Base-by-base conservation (phyloP, 2,888 invertebrate genomes). In the Heliconius sara region DNA sequence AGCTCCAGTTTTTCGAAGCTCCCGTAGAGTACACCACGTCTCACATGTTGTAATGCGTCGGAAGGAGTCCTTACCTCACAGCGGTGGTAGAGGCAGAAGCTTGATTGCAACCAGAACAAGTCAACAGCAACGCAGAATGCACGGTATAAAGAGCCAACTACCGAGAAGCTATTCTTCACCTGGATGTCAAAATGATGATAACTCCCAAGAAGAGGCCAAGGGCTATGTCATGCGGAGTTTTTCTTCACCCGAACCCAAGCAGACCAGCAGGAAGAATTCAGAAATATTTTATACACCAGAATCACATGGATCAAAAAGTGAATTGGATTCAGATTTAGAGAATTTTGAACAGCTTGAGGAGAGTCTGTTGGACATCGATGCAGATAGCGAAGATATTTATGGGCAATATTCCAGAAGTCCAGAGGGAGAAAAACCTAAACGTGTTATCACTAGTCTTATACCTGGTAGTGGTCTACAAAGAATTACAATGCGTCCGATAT, bases 121-220 rank as follows among this genome's bases (percentile, higher is more conserved):
- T 83, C 95, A 92, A 78, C 91, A 93, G 82, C 92, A 92, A 77
- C 88, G 92, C 13, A 93, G 91, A 83, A 86, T 88, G 83, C 91
- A 90, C 70, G 88, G 87, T 34, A 80, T 88, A 3, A 90, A 90
- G 82, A 93, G 89, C 78, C 87, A 92, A 19, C 84, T 95, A 34
- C 94, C 95, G 0, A 89, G 95, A 83, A 95, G 95, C 82, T 93
- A 91, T 80, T 95, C 95, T 0, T 91, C 95, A 0, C 95, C 95
- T 1, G 89, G 91, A 0, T 83, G 91, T 3, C 91, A 91, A 80
- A 89, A 88, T 78, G 92, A 93, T 34, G 84, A 87, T 60, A 90
- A 89, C 39, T 76, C 85, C 3, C 88, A 86, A 13, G 68, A 85
- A 3, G 81, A 80, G 16, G 88, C 84, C 25, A 90, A 89, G 85